These are phyloP conservation scores for Creontiades dilutus DNA, from an alignment of 2,888 invertebrate species.

Conservation along the genomic window DNA sequence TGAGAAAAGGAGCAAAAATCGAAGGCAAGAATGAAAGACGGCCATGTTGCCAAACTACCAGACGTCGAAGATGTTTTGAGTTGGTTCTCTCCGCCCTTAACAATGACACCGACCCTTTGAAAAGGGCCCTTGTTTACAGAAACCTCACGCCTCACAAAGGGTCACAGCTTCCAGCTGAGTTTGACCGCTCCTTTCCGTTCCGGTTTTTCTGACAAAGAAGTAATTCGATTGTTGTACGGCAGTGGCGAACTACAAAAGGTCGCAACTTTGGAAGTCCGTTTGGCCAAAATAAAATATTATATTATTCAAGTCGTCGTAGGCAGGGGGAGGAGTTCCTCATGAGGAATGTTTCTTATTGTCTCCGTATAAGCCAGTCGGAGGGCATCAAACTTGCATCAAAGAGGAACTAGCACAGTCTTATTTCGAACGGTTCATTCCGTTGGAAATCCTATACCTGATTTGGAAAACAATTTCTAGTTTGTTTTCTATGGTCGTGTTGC, in stretches of 20 bases:
- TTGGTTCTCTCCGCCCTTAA: neutral
- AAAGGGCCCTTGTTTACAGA: conserved; percentile 33
- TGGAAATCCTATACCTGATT: too few species aligned
- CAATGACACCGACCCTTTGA: conserved; percentile 30
- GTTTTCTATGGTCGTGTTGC: too few species aligned
- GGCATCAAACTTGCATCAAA: too few species aligned
- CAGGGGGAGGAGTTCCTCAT: too few species aligned
- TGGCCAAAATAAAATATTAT: too few species aligned
- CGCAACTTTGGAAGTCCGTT: neutral
- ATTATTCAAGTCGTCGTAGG: too few species aligned
- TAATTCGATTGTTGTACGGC: neutral
- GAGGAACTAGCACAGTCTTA: too few species aligned
- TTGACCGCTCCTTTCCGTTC: neutral
- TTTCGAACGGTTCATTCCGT: too few species aligned
- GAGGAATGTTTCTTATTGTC: too few species aligned
- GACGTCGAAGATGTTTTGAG: conserved; percentile 26
- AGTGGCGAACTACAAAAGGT: neutral
- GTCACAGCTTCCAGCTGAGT: neutral
- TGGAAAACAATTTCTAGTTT: too few species aligned
- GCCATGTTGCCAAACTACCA: conserved; percentile 9
- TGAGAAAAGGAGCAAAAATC: neutral
- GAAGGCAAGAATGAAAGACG: neutral
- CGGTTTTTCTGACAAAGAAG: conserved; percentile 1
- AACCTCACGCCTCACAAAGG: conserved; percentile 23
- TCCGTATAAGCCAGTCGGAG: too few species aligned